These are phyloP conservation scores for Trachurus trachurus DNA, from an alignment of 2,797 vertebrate genomes.

Conservation along the genomic window DNA sequence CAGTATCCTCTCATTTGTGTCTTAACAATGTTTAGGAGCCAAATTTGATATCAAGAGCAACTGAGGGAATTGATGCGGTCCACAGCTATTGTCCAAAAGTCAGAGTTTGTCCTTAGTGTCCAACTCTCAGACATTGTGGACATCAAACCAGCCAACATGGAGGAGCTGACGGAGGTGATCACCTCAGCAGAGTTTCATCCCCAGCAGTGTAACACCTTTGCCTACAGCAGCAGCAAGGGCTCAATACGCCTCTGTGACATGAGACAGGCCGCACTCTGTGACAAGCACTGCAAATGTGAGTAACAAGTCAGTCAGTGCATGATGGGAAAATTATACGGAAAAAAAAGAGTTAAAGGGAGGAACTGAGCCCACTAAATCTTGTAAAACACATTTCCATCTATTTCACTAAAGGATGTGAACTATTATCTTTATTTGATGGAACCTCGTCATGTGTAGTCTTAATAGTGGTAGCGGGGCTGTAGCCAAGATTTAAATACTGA, in stretches of 20 bases:
- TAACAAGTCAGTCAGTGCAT: constrained; percentile 39
- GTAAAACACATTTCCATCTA: neutral
- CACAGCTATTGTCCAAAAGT: neutral
- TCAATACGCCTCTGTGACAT: constrained; percentile 99
- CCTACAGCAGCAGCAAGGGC: constrained; percentile 99
- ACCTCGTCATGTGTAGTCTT: neutral
- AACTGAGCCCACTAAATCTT: neutral
- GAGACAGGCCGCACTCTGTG: constrained; percentile 93
- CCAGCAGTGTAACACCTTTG: constrained; percentile 97
- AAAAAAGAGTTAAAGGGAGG: neutral
- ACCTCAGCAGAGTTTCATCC: constrained; percentile 98
- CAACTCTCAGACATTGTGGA: constrained; percentile 94
- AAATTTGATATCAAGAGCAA: neutral
- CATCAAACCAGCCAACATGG: constrained; percentile 99
- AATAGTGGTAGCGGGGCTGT: neutral
- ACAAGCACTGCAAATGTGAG: constrained; percentile 97
- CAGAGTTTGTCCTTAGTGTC: constrained; percentile 83
- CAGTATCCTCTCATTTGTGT: constrained; percentile 90
- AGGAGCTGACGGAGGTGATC: constrained; percentile 98
- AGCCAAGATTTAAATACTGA: neutral
- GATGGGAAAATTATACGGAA: neutral
- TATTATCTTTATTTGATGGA: neutral
- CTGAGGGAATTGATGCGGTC: neutral
- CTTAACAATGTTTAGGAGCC: neutral
- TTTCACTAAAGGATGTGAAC: neutral